Evolutionary conservation across 2,888 invertebrate species (phyloP).

Genomic region (Brenthis hecate): DNA sequence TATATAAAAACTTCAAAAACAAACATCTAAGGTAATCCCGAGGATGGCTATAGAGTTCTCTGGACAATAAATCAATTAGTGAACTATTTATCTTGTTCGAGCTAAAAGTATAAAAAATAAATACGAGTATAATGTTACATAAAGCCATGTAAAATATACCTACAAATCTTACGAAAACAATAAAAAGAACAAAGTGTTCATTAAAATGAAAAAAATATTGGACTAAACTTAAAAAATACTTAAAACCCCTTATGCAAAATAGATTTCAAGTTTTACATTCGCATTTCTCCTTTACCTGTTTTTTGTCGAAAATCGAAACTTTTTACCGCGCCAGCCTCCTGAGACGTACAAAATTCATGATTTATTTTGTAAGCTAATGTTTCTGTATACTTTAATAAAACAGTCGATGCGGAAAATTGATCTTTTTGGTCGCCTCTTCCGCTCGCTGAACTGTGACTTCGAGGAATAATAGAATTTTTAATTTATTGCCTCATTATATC

Average conservation of each 20-base stretch:
- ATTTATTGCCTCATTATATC: constrained; percentile 37
- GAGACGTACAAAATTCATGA: constrained; percentile 41
- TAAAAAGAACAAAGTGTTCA: neutral
- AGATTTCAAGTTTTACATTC: constrained; percentile 9
- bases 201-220: neutral
- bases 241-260: constrained; percentile 7
- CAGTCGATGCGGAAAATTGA: constrained; percentile 44
- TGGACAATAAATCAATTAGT: too few species aligned
- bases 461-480: constrained; percentile 35
- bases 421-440: constrained; percentile 40
- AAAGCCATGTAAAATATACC: too few species aligned
- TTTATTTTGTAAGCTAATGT: constrained; percentile 48
- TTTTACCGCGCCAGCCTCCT: constrained; percentile 23
- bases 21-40: too few species aligned
- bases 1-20: too few species aligned
- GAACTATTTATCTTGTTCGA: too few species aligned
- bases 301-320: constrained; percentile 20
- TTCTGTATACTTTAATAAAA: constrained; percentile 47
- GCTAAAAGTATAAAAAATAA: too few species aligned
- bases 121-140: too few species aligned
- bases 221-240: neutral
- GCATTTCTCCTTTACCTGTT: constrained; percentile 22
- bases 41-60: too few species aligned
- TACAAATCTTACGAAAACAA: too few species aligned
- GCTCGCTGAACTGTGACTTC: constrained; percentile 26